Conservation (phyloP, 2,113 vertebrate genomes). For the Oncorhynchus kisutch region DNA sequence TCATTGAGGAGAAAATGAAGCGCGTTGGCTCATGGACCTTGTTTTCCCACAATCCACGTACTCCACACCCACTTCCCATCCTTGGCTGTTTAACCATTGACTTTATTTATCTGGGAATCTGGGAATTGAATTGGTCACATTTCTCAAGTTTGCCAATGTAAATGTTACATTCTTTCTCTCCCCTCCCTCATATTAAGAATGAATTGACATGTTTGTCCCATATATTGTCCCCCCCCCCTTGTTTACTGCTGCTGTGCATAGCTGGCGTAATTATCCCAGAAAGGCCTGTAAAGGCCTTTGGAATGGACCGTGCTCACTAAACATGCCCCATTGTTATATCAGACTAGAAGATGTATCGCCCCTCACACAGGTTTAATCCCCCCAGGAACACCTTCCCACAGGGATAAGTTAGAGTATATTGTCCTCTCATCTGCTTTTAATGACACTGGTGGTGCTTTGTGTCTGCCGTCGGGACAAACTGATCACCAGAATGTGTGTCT, state of each 20-base stretch:
- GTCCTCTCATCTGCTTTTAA: constrained; percentile 44
- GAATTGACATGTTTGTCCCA: too few species aligned
- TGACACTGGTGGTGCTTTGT: constrained; percentile 28
- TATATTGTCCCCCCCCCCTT: too few species aligned
- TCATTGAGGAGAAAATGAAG: constrained; percentile 6
- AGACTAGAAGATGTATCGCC: constrained; percentile 3
- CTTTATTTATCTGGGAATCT: too few species aligned
- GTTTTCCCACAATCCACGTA: constrained; percentile 7
- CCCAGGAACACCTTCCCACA: constrained; percentile 27
- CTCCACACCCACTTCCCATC: not conserved
- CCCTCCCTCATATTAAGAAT: too few species aligned
- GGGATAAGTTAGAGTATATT: constrained; percentile 34
- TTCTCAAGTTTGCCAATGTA: too few species aligned
- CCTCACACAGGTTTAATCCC: constrained; percentile 11
- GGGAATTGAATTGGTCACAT: too few species aligned
- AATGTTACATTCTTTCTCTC: too few species aligned
- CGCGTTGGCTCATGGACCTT: constrained; percentile 9
- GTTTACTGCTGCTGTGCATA: too few species aligned
- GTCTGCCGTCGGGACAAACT: not conserved
- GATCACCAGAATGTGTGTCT: constrained; percentile 6
- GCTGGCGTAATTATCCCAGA: too few species aligned
- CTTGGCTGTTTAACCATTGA: too few species aligned
- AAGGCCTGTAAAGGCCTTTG: constrained; percentile 59
- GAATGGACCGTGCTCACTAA: constrained; percentile 61
- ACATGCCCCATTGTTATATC: constrained; percentile 56